Base-by-base conservation (phyloP, 2,888 invertebrate species). In the Gymnoscelis rufifasciata region DNA sequence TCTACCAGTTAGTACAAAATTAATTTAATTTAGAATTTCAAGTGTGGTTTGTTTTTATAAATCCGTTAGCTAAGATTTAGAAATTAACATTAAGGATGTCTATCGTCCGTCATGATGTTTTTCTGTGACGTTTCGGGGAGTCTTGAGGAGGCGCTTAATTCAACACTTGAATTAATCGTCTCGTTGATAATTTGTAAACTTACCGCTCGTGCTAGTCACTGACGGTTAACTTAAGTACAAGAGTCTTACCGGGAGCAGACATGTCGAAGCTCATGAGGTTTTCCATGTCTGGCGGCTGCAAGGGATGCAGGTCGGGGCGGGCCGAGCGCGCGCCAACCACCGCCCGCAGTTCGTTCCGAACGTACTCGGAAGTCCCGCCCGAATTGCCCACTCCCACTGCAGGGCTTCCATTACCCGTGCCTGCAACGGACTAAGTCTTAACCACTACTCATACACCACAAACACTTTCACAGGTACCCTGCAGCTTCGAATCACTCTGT, bases 311-410 rank as follows among this genome's bases (percentile, higher is more conserved):
- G 62, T 79, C 86, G 70, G 79, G 88, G 61, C 71, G 88, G 59
- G 89, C 88, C 26, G 94, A 93, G 68, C 97, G 91, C 43, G 95
- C 95, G 59, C 94, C 96, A 49, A 97, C 96, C 54, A 95, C 93
- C 38, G 96, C 95, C 62, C 97, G 91, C 68, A 97, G 88, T 83
- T 97, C 96, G 86, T 97, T 96, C 69, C 96, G 92, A 61, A 97
- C 97, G 83, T 94, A 97, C 86, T 97, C 97, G 39, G 96, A 95
- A 50, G 92, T 91, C 75, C 90, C 92, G 68, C 90, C 90, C 67
- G 88, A 90, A 57, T 57, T 66, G 15, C 86, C 52, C 41, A 56
- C 47, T 19, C 60, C 35, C 51, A 53, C 56, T 1, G 61, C 55
- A 26, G 64, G 64, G 14, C 62, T 67, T 26, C 72, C 71, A 49